These are phyloP conservation scores for Pyrocoelia pectoralis DNA, from an alignment of 2,888 invertebrate species.

Conservation along the genomic window DNA sequence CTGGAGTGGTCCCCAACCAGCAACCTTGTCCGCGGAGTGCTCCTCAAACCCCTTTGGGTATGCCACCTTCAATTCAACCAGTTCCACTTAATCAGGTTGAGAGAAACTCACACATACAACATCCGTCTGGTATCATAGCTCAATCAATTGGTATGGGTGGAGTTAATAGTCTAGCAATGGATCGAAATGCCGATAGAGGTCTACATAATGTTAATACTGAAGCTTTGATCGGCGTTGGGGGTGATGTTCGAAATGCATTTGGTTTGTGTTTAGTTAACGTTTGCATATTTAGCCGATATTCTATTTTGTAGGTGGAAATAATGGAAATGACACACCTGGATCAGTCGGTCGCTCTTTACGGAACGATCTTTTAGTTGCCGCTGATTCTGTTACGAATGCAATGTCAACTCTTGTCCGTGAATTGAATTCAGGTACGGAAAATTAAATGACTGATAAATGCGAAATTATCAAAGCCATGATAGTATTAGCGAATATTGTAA, in stretches of 20 bases:
- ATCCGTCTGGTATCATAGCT: slow-evolving; percentile 50
- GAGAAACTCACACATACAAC: slow-evolving; percentile 45
- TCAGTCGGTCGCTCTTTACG: slow-evolving; percentile 70
- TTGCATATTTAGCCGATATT: too few relatives aligned
- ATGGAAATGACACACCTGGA: slow-evolving; percentile 57
- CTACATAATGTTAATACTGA: slow-evolving; percentile 55
- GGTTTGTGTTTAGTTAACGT: slow-evolving; percentile 43
- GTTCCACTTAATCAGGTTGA: slow-evolving; percentile 44
- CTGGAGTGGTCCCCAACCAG: slow-evolving; percentile 62
- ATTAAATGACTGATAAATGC: slow-evolving; percentile 33
- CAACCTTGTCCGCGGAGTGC: slow-evolving; percentile 62
- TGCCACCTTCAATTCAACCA: slow-evolving; percentile 53
- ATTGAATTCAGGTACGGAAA: slow-evolving; percentile 84
- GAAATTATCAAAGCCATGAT: slow-evolving; percentile 10
- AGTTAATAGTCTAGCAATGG: slow-evolving; percentile 47
- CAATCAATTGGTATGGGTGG: slow-evolving; percentile 39
- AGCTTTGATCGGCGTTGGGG: slow-evolving; percentile 64
- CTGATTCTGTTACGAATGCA: slow-evolving; percentile 97
- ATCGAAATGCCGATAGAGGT: slow-evolving; percentile 48
- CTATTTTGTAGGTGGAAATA: slow-evolving; percentile 40
- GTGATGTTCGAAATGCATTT: slow-evolving; percentile 67
- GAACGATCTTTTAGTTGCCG: slow-evolving; percentile 92
- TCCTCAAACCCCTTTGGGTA: slow-evolving; percentile 65
- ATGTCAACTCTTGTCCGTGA: slow-evolving; percentile 97
- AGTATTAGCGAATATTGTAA: slow-evolving; percentile 27